These are phyloP conservation scores for Akabosia matsudoensis DNA, from an alignment of 1,140 invertebrate genomes.

Conservation along the genomic window DNA sequence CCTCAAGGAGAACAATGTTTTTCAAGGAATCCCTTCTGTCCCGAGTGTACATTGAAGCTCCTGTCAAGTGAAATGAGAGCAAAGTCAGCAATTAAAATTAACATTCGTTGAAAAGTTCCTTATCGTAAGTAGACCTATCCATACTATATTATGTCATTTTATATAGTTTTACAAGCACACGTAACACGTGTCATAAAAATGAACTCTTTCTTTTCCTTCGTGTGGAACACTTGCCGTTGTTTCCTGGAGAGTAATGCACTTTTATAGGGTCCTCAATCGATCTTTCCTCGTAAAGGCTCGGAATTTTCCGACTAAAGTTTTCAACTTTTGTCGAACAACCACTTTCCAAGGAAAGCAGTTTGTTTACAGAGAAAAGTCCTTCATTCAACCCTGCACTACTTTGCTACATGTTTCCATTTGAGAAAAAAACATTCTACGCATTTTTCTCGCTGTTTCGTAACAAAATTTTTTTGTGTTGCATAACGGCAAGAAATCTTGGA, in stretches of 20 bases:
- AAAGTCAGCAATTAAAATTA: background rate
- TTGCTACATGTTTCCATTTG: background rate
- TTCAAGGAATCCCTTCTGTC: slow-evolving; percentile 8
- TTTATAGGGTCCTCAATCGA: background rate
- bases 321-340: too few relatives aligned
- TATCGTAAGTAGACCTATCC: too few relatives aligned
- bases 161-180: too few relatives aligned
- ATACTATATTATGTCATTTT: too few relatives aligned
- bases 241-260: background rate
- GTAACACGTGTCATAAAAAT: background rate
- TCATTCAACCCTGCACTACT: slow-evolving; percentile 22
- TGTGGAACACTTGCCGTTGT: background rate
- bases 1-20: slow-evolving; percentile 9
- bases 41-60: background rate
- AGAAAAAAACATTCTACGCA: too few relatives aligned
- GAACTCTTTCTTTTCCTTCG: background rate
- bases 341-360: background rate
- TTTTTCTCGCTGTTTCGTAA: too few relatives aligned
- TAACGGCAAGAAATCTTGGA: too few relatives aligned
- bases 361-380: slow-evolving; percentile 1
- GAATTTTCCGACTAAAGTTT: background rate
- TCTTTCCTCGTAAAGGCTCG: background rate
- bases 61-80: background rate
- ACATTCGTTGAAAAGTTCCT: too few relatives aligned
- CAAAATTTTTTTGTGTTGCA: too few relatives aligned